Conservation (phyloP, 2,113 vertebrate genomes). For the Empidonax traillii region DNA sequence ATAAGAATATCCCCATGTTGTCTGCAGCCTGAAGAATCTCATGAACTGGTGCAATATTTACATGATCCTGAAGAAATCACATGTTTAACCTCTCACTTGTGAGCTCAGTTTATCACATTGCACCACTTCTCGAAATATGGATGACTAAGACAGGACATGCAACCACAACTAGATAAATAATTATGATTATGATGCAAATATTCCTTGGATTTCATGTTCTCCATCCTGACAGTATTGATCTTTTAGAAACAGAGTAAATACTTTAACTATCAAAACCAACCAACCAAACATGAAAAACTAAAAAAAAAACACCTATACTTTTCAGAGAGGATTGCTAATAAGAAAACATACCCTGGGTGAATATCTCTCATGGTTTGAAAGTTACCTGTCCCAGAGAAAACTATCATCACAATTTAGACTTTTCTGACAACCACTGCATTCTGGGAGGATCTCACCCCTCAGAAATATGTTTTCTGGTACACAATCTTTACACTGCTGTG, state of each 20-base stretch:
- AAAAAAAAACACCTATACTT: background rate
- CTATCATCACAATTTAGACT: background rate
- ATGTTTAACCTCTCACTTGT: background rate
- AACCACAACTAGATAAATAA: background rate
- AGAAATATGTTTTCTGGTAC: background rate
- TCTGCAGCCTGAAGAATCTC: background rate
- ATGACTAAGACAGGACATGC: background rate
- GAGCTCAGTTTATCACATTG: background rate
- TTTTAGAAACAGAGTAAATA: background rate
- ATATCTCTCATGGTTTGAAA: background rate
- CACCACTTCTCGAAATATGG: background rate
- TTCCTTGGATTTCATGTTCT: background rate
- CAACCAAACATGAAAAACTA: background rate
- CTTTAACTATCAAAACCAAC: background rate
- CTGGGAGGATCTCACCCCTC: background rate
- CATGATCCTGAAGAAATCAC: background rate
- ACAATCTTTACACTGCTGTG: background rate
- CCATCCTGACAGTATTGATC: background rate
- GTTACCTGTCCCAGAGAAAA: background rate
- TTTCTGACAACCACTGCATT: background rate
- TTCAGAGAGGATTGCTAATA: background rate
- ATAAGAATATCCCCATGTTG: background rate
- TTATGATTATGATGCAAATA: background rate
- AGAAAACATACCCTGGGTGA: background rate
- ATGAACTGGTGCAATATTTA: background rate